Percentiles rank a stretch among this genome's conserved stretches.
Evolutionary conservation across 2,113 vertebrate species (phyloP).

Genomic region (Tenebrosternarchus preto): DNA sequence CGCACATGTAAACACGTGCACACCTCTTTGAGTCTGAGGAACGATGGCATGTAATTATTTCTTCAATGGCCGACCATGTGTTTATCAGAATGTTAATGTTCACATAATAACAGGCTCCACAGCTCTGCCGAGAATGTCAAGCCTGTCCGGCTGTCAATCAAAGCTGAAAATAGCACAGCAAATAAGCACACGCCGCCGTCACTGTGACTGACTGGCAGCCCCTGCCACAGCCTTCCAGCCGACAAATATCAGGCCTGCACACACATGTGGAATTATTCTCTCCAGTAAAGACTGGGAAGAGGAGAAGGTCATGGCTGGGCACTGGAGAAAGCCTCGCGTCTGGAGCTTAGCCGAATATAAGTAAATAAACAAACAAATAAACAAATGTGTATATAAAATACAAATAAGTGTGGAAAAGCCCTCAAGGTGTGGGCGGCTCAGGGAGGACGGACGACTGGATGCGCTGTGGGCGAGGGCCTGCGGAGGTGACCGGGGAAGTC

Average conservation of each 20-base stretch:
- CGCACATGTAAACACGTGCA: slow-evolving; percentile 43
- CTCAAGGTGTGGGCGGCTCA: slow-evolving; percentile 5
- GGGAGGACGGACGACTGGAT: neutral
- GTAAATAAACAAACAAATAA: neutral
- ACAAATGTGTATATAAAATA: no score
- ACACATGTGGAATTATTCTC: slow-evolving; percentile 68
- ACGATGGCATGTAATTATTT: slow-evolving; percentile 97
- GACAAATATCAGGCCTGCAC: slow-evolving; percentile 75
- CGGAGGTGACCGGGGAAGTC: no score
- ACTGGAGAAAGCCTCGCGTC: slow-evolving; percentile 18
- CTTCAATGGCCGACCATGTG: slow-evolving; percentile 87
- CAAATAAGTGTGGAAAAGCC: neutral
- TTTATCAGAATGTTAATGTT: slow-evolving; percentile 99
- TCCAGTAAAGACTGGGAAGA: slow-evolving; percentile 50
- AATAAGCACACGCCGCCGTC: slow-evolving; percentile 84
- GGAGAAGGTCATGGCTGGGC: slow-evolving; percentile 55
- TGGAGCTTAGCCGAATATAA: slow-evolving; percentile 7
- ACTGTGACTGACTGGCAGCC: slow-evolving; percentile 79
- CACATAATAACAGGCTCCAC: slow-evolving; percentile 95
- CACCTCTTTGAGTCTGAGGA: slow-evolving; percentile 78
- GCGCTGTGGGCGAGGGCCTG: neutral
- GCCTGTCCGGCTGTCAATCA: slow-evolving; percentile 91
- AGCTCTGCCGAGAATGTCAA: slow-evolving; percentile 85
- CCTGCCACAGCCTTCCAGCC: slow-evolving; percentile 71
- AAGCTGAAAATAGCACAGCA: slow-evolving; percentile 87